Evolutionary conservation across 1,140 invertebrate genomes (phyloP), one percentile per base, ranked within the genome.

Genomic region (Micrasema longulum): DNA sequence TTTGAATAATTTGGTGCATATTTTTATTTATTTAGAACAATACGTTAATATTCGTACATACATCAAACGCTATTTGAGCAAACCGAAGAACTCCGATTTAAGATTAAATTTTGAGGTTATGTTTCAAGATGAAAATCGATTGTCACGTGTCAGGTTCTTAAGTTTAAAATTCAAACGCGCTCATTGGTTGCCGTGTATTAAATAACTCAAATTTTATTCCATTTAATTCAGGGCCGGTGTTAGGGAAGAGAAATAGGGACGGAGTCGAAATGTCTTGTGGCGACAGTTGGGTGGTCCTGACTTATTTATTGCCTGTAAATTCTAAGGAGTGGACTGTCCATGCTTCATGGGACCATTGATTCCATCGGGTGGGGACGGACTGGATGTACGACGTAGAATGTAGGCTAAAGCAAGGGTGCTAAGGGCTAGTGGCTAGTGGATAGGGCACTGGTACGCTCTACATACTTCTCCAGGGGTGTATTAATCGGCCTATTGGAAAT

Each of bases 261-360:
- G 53, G 53, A 20, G 12, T 26, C 55, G 45, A 11, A 52, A 50
- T 73, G 52, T 73, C 72, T 73, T 69, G 72, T 66, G 72, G 72
- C 72, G 72, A 73, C 72, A 73, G 70, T 35, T 35, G 63, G 70
- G 62, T 72, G 62, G 66, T 63, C 72, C 72, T 43, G 67, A 36
- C 72, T 69, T 73, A 73, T 73, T 73, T 73, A 73, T 73, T 47
- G 65, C 55, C 66, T 47, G 72, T 43, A 45, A 72, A 73, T 73
- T 73, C 57, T 47, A 73, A 73, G 71, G 70, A 71, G 23, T 52
- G 69, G 47, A 72, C 62, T 55, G 70, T 72, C 70, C 70, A 47
- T 45, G 60, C 7, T 23, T 26, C 60, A 45, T 63, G 43, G 60
- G 38, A 31, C 60, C 60, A 63, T 38, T 20, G 52, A 31, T 26